These are phyloP conservation scores for Acheta domesticus DNA, from an alignment of 2,888 invertebrate genomes.

Conservation along the genomic window DNA sequence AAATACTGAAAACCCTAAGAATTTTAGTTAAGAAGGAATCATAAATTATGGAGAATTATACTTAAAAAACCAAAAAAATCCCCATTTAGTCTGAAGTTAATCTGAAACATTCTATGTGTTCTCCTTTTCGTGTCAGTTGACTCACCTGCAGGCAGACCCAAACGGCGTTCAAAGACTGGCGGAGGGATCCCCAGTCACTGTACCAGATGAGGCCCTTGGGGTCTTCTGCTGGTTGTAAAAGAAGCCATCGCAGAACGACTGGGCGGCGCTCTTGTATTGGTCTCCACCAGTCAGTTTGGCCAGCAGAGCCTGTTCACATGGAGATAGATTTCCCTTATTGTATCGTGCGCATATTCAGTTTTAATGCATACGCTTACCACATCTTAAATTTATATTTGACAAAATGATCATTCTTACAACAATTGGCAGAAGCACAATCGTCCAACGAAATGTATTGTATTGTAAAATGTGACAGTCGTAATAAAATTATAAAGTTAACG, in stretches of 20 bases:
- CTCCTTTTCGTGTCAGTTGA: not conserved
- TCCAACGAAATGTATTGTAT: too few species aligned
- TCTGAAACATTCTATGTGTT: too few species aligned
- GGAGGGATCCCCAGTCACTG: not conserved
- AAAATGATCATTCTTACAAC: not conserved
- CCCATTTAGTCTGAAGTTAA: too few species aligned
- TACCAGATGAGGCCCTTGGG: slow-evolving; percentile 28
- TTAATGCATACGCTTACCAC: not conserved
- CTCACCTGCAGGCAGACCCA: slow-evolving; percentile 40
- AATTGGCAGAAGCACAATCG: too few species aligned
- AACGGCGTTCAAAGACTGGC: slow-evolving; percentile 38
- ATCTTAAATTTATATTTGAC: not conserved
- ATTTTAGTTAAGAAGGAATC: too few species aligned
- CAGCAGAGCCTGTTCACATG: slow-evolving; percentile 36
- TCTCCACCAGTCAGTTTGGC: slow-evolving; percentile 37
- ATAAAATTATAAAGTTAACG: too few species aligned
- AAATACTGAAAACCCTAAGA: too few species aligned
- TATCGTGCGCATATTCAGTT: not conserved
- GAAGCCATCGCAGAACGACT: slow-evolving; percentile 36
- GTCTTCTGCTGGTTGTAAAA: slow-evolving; percentile 21
- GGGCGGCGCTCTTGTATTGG: slow-evolving; percentile 35
- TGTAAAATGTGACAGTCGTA: too few species aligned
- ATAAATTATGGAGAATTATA: too few species aligned
- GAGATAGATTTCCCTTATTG: not conserved
- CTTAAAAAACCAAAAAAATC: too few species aligned